Evolutionary conservation across 1,140 invertebrate genomes (phyloP).

Genomic region (Cydia pomonella): DNA sequence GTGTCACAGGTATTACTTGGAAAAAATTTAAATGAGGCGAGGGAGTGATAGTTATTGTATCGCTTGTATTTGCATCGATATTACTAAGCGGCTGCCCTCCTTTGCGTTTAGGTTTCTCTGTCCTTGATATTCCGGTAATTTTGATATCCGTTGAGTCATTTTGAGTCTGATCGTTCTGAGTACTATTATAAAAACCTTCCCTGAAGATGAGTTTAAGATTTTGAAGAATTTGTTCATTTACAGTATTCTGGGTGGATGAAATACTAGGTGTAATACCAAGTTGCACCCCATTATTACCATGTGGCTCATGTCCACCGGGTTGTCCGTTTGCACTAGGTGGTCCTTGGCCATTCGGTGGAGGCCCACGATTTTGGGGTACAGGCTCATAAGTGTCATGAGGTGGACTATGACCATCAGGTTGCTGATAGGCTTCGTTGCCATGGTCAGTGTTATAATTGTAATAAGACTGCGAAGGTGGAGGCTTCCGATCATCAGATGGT

Average conservation of each 20-base stretch:
- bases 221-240: slow-evolving; percentile 12
- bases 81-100: background rate
- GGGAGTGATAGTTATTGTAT: background rate
- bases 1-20: slow-evolving; percentile 18
- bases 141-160: background rate
- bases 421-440: background rate
- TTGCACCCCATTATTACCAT: background rate
- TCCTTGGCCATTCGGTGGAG: slow-evolving; percentile 3
- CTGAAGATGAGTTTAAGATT: slow-evolving; percentile 10
- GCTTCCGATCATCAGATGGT: background rate
- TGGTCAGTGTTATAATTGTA: background rate
- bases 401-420: background rate
- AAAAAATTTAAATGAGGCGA: background rate
- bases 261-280: background rate
- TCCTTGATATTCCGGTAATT: no score
- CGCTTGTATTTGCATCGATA: background rate
- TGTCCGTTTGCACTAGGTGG: background rate
- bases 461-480: background rate
- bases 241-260: background rate
- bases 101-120: background rate
- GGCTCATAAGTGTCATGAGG: background rate
- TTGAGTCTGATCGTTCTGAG: background rate
- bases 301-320: slow-evolving; percentile 7
- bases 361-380: background rate
- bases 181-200: background rate